Base-by-base conservation (phyloP, 2,888 invertebrate species). In the Sericinus montela region DNA sequence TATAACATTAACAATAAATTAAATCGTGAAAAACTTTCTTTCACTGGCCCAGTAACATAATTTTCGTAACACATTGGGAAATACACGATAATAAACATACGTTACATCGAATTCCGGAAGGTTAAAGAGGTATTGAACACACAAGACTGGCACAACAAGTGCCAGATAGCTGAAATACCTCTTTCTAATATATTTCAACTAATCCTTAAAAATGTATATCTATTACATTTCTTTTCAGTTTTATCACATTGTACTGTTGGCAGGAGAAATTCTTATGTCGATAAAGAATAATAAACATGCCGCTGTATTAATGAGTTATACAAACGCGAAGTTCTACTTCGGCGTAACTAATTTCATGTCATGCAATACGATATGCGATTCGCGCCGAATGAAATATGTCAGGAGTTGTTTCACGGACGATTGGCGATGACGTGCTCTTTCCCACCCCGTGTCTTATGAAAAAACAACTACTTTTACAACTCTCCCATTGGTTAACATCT, bases 351-450 rank as follows among this genome's bases (percentile, higher is more conserved):
- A 51, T 51, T 38, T 37, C 50, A 46, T 37, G 72, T 75, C 73
- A 72, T 62, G 66, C 62, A 63, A 67, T 67, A 67, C 61, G 69
- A 69, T 62, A 65, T 63, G 60, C 63, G 57, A 67, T 70, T 69
- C 63, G 71, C 65, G 67, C 63, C 75, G 79, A 81, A 85, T 82
- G 85, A 83, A 79, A 87, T 77, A 67, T 81, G 87, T 85, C 87
- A 75, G 63, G 79, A 74, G 72, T 70, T 75, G 80, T 87, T 87
- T 80, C 80, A 85, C 79, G 85, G 75, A 55, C 80, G 75, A 85
- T 86, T 84, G 80, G 60, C 63, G 53, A 56, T 59, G 62, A 57
- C 46, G 51, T 37, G 37, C 19, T 45, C 49, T 34, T 51, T 46
- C 55, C 51, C 56, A 44, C 45, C n/a, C 52, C 51, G 50, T 46